Evolutionary conservation across 1,140 invertebrate genomes (phyloP), one percentile per base, ranked within the genome.

Genomic region (Brachionus rubens): DNA sequence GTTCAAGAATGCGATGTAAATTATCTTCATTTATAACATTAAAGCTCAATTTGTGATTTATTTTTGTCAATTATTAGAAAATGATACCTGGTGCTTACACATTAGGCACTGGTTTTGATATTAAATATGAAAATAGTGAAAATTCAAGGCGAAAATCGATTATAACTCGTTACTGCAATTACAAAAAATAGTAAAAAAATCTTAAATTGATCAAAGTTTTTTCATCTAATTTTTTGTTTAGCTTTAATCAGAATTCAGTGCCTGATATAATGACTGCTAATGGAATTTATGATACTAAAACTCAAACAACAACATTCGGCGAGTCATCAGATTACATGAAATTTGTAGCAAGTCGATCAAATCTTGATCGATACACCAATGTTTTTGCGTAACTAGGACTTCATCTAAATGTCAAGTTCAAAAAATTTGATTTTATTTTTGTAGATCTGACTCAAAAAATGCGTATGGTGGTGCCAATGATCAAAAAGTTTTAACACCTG

Each of bases 81-180:
- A 72, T 72, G n/a, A 72, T 72, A 14, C 46, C 68, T 0, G 68
- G 68, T 19, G 68, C 68, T 40, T 72, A 72, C 24, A 72, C 68
- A 26, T 41, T 72, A 10, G 68, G 68, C 12, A 72, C 68, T 50
- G 68, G 68, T 10, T 72, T 72, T 41, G 68, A 72, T 24, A 50
- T 72, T 9, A 72, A 72, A 41, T 54, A 72, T 48, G 68, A 72
- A 36, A 72, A 72, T 41, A 72, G 68, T 33, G 68, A 72, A 72
- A 72, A 72, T 54, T 48, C 68, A 28, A 28, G 68, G 16, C 19
- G 68, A 40, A 48, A 54, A 52, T 72, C 68, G 19, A 36, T 72
- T 3, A 52, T 72, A 3, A 48, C 46, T 50, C 43, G 68, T 1
- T 54, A 72, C 46, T 72, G 68, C 46, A 72, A 72, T 72, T 72